A percentile compares a stretch with the other conserved stretches of the same genome.
Conservation (phyloP, 2,888 invertebrate species). For the Diabrotica balteata region DNA sequence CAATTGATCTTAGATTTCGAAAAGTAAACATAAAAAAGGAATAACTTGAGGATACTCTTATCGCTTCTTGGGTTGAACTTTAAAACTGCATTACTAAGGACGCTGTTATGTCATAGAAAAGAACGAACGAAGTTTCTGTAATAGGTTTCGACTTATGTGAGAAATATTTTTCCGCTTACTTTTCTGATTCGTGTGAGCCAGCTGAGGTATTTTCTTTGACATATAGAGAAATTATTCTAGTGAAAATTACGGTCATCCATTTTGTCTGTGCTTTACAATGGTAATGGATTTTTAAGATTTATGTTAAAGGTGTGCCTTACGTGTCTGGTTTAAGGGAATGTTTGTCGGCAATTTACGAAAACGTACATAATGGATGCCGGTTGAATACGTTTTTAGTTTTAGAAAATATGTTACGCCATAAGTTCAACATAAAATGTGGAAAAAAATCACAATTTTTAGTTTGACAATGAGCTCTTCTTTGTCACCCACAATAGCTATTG, state of each 20-base stretch:
- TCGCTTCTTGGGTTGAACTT: conserved; percentile 38
- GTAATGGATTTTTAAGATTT: conserved; percentile 3
- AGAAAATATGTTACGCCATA: no score
- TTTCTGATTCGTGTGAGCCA: conserved; percentile 16
- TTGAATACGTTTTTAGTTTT: no score
- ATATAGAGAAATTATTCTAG: conserved; percentile 15
- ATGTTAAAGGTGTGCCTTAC: neutral
- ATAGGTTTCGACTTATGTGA: conserved; percentile 37
- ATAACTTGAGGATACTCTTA: neutral
- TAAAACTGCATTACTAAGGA: conserved; percentile 49
- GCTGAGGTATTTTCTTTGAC: conserved; percentile 12
- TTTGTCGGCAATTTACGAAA: neutral
- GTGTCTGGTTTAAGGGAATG: neutral
- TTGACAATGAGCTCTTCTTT: no score
- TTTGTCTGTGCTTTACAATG: neutral
- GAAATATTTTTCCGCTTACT: conserved; percentile 25
- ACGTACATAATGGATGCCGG: no score
- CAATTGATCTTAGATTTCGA: no score
- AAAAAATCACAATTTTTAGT: neutral
- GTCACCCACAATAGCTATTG: no score
- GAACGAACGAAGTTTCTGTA: conserved; percentile 47
- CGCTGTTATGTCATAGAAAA: conserved; percentile 33
- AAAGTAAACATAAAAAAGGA: no score
- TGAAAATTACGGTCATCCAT: conserved; percentile 13
- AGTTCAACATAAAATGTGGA: neutral